Evolutionary conservation across 2,888 invertebrate genomes (phyloP).

Genomic region (Stenichneumon culpator): DNA sequence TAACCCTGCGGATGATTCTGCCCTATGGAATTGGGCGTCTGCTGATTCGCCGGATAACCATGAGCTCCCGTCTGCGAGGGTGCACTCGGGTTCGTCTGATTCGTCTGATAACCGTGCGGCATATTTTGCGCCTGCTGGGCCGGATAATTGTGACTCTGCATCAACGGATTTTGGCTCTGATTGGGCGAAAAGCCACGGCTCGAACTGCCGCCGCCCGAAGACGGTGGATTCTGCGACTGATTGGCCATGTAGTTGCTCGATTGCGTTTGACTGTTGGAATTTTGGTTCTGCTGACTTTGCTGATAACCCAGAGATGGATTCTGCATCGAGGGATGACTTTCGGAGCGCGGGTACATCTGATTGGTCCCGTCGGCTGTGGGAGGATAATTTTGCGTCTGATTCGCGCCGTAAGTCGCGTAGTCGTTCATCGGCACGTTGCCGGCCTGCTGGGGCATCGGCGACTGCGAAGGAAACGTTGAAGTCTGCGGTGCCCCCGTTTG

Average conservation of each 20-base stretch:
- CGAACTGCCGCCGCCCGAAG: conserved; percentile 33
- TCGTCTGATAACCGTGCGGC: conserved; percentile 55
- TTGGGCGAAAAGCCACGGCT: conserved; percentile 57
- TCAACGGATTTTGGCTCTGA: conserved; percentile 70
- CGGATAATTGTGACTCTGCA: conserved; percentile 66
- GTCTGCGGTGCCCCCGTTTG: conserved; percentile 72
- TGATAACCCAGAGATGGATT: conserved; percentile 74
- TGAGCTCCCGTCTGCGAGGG: conserved; percentile 38
- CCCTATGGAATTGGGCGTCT: conserved; percentile 47
- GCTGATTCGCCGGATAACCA: conserved; percentile 66
- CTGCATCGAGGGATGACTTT: conserved; percentile 73
- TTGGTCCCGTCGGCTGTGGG: conserved; percentile 72
- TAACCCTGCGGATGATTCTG: conserved; percentile 66
- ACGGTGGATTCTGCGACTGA: conserved; percentile 61
- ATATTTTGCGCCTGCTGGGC: conserved; percentile 67
- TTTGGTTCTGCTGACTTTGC: conserved; percentile 73
- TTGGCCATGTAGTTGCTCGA: conserved; percentile 65
- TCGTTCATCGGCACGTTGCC: conserved; percentile 77
- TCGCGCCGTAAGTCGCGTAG: conserved; percentile 77
- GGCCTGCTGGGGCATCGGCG: conserved; percentile 76
- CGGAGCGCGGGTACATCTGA: conserved; percentile 76
- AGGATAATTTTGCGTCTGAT: conserved; percentile 77
- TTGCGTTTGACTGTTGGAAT: conserved; percentile 59
- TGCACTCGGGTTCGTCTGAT: conserved; percentile 48
- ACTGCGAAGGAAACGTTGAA: conserved; percentile 71